These are phyloP conservation scores for Trichechus manatus DNA, from an alignment of 2,113 vertebrate species.

Conservation along the genomic window DNA sequence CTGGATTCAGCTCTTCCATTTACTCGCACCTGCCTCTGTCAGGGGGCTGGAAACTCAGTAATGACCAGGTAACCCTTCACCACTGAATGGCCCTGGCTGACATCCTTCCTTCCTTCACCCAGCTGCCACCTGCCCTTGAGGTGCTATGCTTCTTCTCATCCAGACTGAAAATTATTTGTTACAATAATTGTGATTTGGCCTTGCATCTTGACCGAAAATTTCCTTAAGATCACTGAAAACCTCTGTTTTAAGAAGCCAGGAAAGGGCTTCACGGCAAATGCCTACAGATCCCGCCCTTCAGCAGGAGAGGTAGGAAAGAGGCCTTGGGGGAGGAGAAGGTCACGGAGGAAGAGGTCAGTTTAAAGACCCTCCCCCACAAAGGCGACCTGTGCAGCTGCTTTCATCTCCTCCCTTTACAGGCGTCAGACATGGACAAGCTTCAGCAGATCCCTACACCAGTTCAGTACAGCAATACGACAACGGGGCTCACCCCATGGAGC, in stretches of 20 bases:
- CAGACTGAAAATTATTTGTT: background rate
- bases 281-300: background rate
- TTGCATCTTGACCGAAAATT: background rate
- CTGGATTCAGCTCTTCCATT: background rate
- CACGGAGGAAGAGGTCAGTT: background rate
- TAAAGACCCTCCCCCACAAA: background rate
- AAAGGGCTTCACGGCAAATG: background rate
- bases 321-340: background rate
- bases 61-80: too few relatives aligned
- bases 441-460: background rate
- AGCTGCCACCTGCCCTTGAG: background rate
- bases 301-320: background rate
- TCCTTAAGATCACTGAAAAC: background rate
- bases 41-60: background rate
- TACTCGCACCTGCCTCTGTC: background rate
- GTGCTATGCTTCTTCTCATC: background rate
- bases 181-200: background rate
- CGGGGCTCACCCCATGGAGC: background rate
- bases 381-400: background rate
- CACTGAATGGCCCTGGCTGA: background rate
- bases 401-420: background rate
- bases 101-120: background rate
- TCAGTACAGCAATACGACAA: background rate
- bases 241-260: background rate
- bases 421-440: accelerated